Base-by-base conservation (phyloP, 2,113 vertebrate species). In the Octodon degus region DNA sequence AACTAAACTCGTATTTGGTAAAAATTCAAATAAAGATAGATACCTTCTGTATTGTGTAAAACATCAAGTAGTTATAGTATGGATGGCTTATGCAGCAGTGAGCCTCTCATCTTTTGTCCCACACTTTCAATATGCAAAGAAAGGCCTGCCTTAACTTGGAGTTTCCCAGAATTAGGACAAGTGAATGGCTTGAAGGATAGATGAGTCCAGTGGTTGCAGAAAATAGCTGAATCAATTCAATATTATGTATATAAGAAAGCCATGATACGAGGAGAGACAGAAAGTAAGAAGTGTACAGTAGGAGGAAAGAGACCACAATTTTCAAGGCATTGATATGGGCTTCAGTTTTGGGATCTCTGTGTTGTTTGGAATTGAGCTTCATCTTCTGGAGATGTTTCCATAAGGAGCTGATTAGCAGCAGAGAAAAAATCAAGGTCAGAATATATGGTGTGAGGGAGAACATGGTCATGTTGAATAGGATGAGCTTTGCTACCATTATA, bases 141-240 rank as follows among this genome's bases (percentile, higher is more conserved):
- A 7, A 91, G 17, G 50, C 16, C 20, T 94, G n/a, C 27, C 43
- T 88, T 91, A 88, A 82, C 58, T 94, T 91, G 74, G 68, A 6
- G 34, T 91, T 96, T 83, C 92, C 92, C 40, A 83, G 34, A 70
- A 94, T 88, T 25, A 91, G 68, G 16, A 91, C 0, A 62, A 62
- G 76, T 16, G 92, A 94, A 8, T 94, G 89, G 0, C 2, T 6
- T 43, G 92, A 68, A 62, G 89, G 95, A 91, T 91, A 94, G 20
- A 83, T 0, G 16, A 43, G 19, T 30, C 67, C 40, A 77, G 40
- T 27, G 11, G 1, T 30, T 25, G 62, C 2, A 7, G 19, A 53
- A 53, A 94, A 1, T 24, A 13, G 6, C 0, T 24, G 7, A 4
- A 43, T 10, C 37, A 77, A 14, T 27, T 30, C 19, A 13, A 1